These are phyloP conservation scores for Lasioglossum pauxillum DNA, from an alignment of 2,888 invertebrate species.

Conservation along the genomic window DNA sequence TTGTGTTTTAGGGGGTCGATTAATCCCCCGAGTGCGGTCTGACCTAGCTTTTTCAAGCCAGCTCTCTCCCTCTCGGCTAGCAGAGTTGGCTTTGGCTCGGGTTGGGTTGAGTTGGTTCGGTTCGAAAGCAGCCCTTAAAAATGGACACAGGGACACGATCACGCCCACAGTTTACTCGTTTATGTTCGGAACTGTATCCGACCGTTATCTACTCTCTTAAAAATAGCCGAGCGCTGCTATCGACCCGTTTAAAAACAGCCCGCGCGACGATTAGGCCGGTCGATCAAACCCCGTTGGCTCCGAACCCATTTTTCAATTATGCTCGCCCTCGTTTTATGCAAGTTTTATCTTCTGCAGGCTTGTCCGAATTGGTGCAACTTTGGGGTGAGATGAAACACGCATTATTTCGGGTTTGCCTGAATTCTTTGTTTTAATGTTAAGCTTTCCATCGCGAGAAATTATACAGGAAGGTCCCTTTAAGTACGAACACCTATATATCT, in stretches of 20 bases:
- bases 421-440: background rate
- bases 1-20: conserved; percentile 45
- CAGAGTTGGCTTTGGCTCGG: background rate
- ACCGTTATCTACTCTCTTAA: conserved; percentile 1
- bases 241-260: background rate
- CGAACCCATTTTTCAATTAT: background rate
- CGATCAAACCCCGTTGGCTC: background rate
- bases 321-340: background rate
- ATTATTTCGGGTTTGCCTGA: background rate
- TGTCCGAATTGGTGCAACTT: background rate
- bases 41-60: conserved; percentile 34
- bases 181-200: conserved; percentile 1
- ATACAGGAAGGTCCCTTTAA: too few species aligned
- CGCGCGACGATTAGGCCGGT: conserved; percentile 1
- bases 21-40: conserved; percentile 41
- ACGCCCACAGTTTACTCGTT: conserved; percentile 6
- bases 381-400: background rate
- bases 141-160: conserved; percentile 17
- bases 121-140: conserved; percentile 25
- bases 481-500: too few species aligned
- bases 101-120: conserved; percentile 4
- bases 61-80: background rate
- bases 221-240: conserved; percentile 19
- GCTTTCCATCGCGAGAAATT: background rate
- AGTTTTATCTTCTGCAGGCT: background rate